phyloP scores from a whole-genome alignment of 2,888 invertebrate species.

The Hypselothyrea guttata region DNA sequence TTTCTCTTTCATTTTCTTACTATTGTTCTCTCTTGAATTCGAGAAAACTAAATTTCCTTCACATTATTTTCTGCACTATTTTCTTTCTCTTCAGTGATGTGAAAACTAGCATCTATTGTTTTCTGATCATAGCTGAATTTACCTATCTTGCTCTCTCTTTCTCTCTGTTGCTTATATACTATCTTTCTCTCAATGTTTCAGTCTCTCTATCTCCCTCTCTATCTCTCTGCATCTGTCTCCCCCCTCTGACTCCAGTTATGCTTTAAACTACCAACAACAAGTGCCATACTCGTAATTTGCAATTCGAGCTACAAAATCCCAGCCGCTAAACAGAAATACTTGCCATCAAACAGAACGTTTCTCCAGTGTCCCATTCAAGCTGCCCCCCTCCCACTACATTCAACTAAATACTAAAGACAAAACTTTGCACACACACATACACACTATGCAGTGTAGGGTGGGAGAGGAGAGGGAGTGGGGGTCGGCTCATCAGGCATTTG shows the following conservation, averaged over 20 bases:
- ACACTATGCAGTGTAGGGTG: not conserved
- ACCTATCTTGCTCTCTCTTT: no score
- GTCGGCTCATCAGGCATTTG: conserved; percentile 44
- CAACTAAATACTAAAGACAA: conserved; percentile 16
- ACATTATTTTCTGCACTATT: no score
- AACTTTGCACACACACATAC: conserved; percentile 35
- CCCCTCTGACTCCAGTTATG: not conserved
- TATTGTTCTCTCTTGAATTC: no score
- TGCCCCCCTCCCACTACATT: not conserved
- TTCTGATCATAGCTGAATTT: no score
- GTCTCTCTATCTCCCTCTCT: not conserved
- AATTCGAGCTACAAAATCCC: conserved; percentile 23
- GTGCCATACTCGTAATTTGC: conserved; percentile 24
- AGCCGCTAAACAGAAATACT: conserved; percentile 41
- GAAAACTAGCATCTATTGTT: no score
- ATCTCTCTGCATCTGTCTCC: not conserved
- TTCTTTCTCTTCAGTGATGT: no score
- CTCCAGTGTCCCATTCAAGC: conserved; percentile 61
- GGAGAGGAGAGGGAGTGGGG: conserved; percentile 35
- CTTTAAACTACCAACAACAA: conserved; percentile 3
- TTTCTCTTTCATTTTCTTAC: no score
- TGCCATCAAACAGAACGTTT: conserved; percentile 63
- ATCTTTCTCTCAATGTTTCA: not conserved
- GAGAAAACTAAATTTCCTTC: no score
- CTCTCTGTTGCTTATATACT: not conserved